Evolutionary conservation across 2,888 invertebrate species (phyloP).

Genomic region (Lamellibrachia columna): DNA sequence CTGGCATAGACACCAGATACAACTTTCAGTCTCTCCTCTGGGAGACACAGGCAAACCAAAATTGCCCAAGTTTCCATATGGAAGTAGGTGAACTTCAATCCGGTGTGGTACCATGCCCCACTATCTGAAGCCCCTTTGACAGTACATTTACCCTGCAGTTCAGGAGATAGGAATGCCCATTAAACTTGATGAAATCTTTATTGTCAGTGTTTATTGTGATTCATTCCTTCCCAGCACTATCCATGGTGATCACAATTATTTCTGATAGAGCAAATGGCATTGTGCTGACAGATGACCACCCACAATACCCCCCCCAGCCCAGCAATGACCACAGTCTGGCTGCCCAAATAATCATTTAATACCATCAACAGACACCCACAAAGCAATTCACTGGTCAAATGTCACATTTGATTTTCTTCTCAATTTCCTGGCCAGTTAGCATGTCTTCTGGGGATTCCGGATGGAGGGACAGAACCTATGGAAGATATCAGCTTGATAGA

Average conservation of each 20-base stretch:
- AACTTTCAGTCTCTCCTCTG: no score
- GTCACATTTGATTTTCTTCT: constrained; percentile 3
- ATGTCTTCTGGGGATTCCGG: neutral
- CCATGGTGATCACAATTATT: neutral
- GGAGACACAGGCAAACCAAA: no score
- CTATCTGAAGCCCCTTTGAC: neutral
- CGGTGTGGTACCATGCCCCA: neutral
- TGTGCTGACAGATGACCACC: neutral
- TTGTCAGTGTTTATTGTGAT: neutral
- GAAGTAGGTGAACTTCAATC: neutral
- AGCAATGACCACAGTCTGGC: neutral
- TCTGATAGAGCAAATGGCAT: neutral
- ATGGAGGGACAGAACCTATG: neutral
- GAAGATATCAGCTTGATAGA: neutral
- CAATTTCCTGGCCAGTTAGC: neutral
- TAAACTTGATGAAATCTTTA: neutral
- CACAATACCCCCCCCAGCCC: neutral
- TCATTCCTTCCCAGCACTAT: neutral
- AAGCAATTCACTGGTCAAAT: neutral
- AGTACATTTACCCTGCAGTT: neutral
- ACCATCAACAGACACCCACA: neutral
- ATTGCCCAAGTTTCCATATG: neutral
- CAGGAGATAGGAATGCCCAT: neutral
- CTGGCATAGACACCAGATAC: no score
- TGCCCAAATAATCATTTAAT: neutral